A percentile compares a stretch with the other conserved stretches of the same genome.
phyloP scores from a whole-genome alignment of 2,113 vertebrate species.

The Petaurus breviceps region DNA sequence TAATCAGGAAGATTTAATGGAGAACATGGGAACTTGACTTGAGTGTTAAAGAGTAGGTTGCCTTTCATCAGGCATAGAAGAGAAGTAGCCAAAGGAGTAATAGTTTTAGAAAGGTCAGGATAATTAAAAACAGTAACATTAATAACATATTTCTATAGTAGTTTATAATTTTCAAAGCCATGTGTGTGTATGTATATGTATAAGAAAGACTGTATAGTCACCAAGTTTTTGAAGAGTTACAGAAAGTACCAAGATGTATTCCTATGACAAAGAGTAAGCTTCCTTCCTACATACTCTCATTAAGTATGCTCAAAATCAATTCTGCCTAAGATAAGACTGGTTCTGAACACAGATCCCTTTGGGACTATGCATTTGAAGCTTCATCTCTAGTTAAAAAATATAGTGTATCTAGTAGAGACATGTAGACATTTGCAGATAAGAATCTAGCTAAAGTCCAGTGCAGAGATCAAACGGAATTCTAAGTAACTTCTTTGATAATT shows the following conservation, averaged over 20 bases:
- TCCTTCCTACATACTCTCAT: neutral
- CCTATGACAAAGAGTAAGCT: neutral
- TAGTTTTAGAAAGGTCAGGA: no score
- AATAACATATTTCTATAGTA: neutral
- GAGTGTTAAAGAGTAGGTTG: neutral
- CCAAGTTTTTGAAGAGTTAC: slow-evolving; percentile 1
- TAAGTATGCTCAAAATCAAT: neutral
- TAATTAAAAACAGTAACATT: neutral
- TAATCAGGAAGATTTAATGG: neutral
- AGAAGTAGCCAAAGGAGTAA: neutral
- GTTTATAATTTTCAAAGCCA: neutral
- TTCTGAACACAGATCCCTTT: neutral
- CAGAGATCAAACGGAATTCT: neutral
- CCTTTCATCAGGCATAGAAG: neutral
- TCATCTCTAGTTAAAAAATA: neutral
- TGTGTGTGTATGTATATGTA: neutral
- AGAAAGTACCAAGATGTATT: neutral
- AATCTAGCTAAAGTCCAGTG: neutral
- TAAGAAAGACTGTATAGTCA: neutral
- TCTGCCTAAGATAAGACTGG: neutral
- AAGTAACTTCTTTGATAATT: slow-evolving; percentile 5
- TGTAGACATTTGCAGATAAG: neutral
- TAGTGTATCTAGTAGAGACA: neutral
- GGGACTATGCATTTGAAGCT: neutral
- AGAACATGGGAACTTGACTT: neutral